Evolutionary conservation across 1,140 invertebrate species (phyloP).

Genomic region (Ceratina australensis): DNA sequence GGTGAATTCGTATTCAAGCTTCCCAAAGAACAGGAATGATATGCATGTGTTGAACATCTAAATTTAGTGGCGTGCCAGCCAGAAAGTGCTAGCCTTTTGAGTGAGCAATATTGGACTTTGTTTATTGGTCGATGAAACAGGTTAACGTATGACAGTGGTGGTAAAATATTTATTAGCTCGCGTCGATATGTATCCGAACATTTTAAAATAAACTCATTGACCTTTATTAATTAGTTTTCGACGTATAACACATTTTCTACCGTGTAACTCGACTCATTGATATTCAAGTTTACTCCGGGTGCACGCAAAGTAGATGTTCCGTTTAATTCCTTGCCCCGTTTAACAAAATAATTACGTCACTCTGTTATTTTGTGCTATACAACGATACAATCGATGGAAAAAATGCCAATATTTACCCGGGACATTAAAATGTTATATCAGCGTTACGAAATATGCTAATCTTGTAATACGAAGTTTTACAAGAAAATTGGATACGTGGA

Average conservation of each 20-base stretch:
- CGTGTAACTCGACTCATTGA: not conserved
- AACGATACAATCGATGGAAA: no score
- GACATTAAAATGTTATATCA: not conserved
- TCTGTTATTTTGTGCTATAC: no score
- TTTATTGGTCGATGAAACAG: conserved; percentile 20
- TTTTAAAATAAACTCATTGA: conserved; percentile 25
- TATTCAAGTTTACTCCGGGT: not conserved
- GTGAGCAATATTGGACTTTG: conserved; percentile 3
- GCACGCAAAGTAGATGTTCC: not conserved
- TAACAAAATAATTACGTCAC: not conserved
- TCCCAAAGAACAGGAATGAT: conserved; percentile 23
- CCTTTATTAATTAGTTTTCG: conserved; percentile 13
- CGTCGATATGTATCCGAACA: not conserved
- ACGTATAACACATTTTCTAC: not conserved
- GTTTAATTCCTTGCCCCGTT: not conserved
- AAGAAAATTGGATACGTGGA: not conserved
- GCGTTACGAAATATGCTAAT: not conserved
- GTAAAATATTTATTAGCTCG: conserved; percentile 23
- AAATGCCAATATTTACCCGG: no score
- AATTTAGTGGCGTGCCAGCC: conserved; percentile 23
- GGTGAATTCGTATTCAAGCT: not conserved
- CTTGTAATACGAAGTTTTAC: not conserved
- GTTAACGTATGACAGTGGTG: not conserved
- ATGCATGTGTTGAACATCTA: conserved; percentile 18
- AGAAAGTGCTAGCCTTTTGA: conserved; percentile 15